Evolutionary conservation across 2,113 vertebrate genomes (phyloP), one percentile per base, ranked within the genome.

Genomic region (Egretta garzetta): DNA sequence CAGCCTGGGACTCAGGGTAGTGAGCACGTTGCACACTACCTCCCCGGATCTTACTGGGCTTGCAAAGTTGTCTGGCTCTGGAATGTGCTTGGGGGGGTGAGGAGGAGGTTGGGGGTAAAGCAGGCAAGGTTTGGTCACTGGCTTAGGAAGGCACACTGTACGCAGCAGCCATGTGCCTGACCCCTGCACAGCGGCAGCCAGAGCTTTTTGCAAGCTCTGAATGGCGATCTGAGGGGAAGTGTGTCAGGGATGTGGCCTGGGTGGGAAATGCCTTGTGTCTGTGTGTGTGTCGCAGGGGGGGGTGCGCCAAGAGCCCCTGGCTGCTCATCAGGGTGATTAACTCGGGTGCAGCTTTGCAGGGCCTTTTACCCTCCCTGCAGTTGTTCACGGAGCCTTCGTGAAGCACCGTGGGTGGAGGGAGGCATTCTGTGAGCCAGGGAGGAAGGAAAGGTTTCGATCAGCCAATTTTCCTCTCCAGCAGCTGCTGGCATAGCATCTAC

Each of bases 141-240:
- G 7, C 6, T 72, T 85, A 33, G 32, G 66, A 56, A 66, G 41
- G 10, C 37, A 33, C 2, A 0, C 20, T 39, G 49, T 52, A 35
- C 70, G 60, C 52, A 81, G 59, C n/a, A 93, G 35, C 33, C 6
- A 13, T 0, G 0, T 41, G 45, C 32, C 33, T 73, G 74, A 43
- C 9, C 43, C 5, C 16, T 53, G n/a, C 2, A 3, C 72, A n/a
- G 20, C 0, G 3, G 17, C 4, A 1, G 53, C 20, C 7, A 6
- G 83, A 76, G 22, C 16, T 64, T 81, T 94, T 59, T 37, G 33
- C 21, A 80, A 55, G 18, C 11, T 76, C 47, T 0, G 4, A n/a
- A 59, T 2, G 4, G 39, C 21, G 41, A 67, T 81, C 86, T 59
- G 3, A 4, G 28, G 11, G 27, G 28, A 67, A n/a, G n/a, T 20